Conservation (phyloP, 2,797 vertebrate genomes). For the Nasua narica region DNA sequence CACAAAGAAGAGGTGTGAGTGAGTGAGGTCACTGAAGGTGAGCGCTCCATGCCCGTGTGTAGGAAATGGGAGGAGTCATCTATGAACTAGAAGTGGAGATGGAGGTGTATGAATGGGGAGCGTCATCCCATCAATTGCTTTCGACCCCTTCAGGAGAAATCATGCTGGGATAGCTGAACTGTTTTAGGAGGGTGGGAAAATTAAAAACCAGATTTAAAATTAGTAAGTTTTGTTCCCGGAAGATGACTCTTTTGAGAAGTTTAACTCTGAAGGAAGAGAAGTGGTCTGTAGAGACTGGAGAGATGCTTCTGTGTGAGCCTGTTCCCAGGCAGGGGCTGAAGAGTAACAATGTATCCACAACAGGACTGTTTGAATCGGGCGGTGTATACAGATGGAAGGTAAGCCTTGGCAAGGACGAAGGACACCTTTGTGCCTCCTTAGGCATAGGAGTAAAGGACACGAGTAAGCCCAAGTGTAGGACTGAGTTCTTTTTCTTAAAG, state of each 20-base stretch:
- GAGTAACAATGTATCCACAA: background rate
- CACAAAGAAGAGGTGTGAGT: background rate
- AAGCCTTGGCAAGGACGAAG: background rate
- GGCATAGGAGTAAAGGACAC: background rate
- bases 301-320: background rate
- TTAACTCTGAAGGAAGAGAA: background rate
- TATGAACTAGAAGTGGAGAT: background rate
- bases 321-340: background rate
- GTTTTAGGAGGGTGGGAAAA: background rate
- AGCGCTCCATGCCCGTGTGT: accelerated
- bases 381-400: background rate
- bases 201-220: background rate
- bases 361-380: background rate
- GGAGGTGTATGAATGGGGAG: background rate
- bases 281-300: background rate
- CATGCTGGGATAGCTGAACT: background rate
- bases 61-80: background rate
- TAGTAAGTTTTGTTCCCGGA: background rate
- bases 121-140: background rate
- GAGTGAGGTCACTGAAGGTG: background rate
- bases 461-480: background rate
- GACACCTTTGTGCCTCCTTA: background rate
- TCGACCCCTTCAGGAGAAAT: background rate
- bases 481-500: background rate
- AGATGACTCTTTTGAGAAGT: background rate